Percentiles rank a stretch among this genome's conserved stretches.
Evolutionary conservation across 2,797 vertebrate genomes (phyloP).

Genomic region (Sarcoramphus papa): DNA sequence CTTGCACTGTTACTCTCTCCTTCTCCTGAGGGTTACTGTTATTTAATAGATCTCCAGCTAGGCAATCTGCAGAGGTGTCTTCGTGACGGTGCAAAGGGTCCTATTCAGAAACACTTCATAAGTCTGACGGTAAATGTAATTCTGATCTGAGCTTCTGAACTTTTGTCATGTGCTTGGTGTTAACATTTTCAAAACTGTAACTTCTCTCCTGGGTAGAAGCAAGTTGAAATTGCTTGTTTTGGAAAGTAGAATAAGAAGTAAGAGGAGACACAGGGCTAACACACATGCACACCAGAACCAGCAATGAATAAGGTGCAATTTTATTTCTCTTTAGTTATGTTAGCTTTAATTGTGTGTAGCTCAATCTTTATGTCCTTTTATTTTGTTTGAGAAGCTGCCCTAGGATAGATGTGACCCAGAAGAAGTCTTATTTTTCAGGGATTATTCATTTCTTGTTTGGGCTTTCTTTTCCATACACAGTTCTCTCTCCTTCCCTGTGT

Average conservation of each 20-base stretch:
- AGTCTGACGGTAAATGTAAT: background rate
- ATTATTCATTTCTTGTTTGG: background rate
- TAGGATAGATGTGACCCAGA: background rate
- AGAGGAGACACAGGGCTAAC: background rate
- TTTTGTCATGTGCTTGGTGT: background rate
- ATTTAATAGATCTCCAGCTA: background rate
- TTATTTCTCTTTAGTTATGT: background rate
- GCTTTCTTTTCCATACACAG: background rate
- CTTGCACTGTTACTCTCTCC: background rate
- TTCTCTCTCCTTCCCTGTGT: background rate
- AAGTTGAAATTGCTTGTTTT: background rate
- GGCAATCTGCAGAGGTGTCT: background rate
- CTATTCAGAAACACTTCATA: background rate
- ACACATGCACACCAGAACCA: background rate
- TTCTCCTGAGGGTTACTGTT: background rate
- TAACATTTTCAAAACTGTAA: background rate
- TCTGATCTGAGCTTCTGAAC: background rate
- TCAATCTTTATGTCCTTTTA: background rate
- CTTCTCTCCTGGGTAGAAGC: background rate
- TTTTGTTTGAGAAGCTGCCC: background rate
- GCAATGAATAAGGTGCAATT: background rate
- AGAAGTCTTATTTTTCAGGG: background rate
- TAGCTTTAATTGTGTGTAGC: background rate
- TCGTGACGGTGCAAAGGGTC: background rate
- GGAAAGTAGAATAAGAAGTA: background rate